Percentiles rank a stretch among this genome's conserved stretches.
Conservation (phyloP, 2,888 invertebrate genomes). For the Sabellastarte sp. region DNA sequence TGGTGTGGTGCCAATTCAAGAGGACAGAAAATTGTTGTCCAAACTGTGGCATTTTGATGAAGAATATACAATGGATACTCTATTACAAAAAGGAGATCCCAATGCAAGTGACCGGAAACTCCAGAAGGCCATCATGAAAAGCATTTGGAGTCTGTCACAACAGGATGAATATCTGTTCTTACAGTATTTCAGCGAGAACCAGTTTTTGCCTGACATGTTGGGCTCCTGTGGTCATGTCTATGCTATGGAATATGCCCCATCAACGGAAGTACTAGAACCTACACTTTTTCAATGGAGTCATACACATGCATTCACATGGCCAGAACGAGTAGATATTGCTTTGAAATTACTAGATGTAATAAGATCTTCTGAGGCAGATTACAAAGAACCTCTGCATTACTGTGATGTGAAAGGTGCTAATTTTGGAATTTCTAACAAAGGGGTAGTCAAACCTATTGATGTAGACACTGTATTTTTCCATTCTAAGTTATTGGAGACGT, state of each 20-base stretch:
- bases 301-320: conserved; percentile 11
- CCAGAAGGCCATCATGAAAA: conserved; percentile 34
- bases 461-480: conserved; percentile 68
- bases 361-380: conserved; percentile 65
- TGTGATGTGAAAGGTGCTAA: conserved; percentile 72
- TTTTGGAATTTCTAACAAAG: conserved; percentile 65
- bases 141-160: conserved; percentile 68
- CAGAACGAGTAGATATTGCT: conserved; percentile 37
- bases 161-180: conserved; percentile 71
- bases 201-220: conserved; percentile 68
- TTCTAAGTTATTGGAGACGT: conserved; percentile 44
- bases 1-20: background rate
- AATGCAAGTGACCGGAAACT: background rate
- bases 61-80: background rate
- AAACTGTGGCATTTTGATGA: background rate
- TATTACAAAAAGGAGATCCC: background rate
- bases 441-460: conserved; percentile 65
- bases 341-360: conserved; percentile 67
- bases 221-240: conserved; percentile 71
- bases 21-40: background rate
- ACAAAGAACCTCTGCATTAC: conserved; percentile 67
- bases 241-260: conserved; percentile 66
- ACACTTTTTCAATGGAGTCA: conserved; percentile 1
- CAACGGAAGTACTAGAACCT: conserved; percentile 31
- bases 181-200: conserved; percentile 65